Evolutionary conservation across 1,140 invertebrate genomes (phyloP).

Genomic region (Leptonema lineaticorne): DNA sequence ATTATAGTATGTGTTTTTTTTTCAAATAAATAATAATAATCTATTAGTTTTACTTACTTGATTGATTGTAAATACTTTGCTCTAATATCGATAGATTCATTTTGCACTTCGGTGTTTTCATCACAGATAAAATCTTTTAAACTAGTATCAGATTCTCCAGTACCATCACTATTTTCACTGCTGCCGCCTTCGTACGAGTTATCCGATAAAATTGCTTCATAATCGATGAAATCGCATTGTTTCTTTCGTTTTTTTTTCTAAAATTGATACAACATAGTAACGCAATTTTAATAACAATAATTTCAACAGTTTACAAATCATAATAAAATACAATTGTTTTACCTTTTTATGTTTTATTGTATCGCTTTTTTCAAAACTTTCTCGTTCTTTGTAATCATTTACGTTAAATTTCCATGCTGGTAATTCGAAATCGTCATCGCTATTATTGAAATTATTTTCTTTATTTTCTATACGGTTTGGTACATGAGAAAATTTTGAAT

Average conservation of each 20-base stretch:
- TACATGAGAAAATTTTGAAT: too few relatives aligned
- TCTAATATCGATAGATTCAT: slow-evolving; percentile 54
- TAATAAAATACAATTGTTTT: too few relatives aligned
- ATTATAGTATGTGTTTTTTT: neutral
- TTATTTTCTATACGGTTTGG: too few relatives aligned
- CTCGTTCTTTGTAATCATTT: too few relatives aligned
- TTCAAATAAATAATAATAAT: neutral
- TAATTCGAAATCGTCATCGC: slow-evolving; percentile 16
- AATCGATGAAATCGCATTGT: slow-evolving; percentile 53
- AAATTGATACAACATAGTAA: too few relatives aligned
- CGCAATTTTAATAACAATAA: neutral
- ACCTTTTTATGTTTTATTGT: neutral
- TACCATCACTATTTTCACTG: slow-evolving; percentile 44
- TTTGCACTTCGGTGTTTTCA: slow-evolving; percentile 49
- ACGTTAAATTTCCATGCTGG: neutral
- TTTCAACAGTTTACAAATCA: too few relatives aligned
- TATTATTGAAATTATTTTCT: too few relatives aligned
- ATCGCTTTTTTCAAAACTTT: neutral
- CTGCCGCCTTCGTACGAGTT: slow-evolving; percentile 45
- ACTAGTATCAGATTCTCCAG: slow-evolving; percentile 47
- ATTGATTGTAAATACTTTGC: slow-evolving; percentile 62
- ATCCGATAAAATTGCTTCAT: slow-evolving; percentile 60
- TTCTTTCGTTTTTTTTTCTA: slow-evolving; percentile 49
- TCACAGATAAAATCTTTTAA: slow-evolving; percentile 57
- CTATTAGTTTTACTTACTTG: slow-evolving; percentile 50